Conservation (phyloP, 2,113 vertebrate species). For the Poeciliopsis turrubarensis region DNA sequence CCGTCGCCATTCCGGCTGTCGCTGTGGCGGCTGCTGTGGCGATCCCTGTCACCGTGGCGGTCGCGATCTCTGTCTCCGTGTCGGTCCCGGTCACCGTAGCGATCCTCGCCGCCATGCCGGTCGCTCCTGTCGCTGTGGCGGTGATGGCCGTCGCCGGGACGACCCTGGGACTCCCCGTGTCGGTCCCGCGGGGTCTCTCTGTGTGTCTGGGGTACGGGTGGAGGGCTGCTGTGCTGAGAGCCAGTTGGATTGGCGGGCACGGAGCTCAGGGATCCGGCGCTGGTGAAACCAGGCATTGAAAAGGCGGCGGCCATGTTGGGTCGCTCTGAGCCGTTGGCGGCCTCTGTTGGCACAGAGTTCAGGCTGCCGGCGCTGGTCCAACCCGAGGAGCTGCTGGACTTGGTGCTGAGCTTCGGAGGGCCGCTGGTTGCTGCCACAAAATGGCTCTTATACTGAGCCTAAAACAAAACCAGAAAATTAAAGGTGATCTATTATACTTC, state of each 20-base stretch:
- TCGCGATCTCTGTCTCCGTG: slow-evolving; percentile 72
- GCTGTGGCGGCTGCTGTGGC: slow-evolving; percentile 62
- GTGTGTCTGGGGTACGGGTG: slow-evolving; percentile 77
- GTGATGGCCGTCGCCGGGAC: slow-evolving; percentile 73
- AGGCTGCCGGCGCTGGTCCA: slow-evolving; percentile 98
- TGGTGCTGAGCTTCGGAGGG: slow-evolving; percentile 90
- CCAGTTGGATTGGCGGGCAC: slow-evolving; percentile 57
- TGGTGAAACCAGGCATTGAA: slow-evolving; percentile 73
- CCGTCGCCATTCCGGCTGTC: slow-evolving; percentile 69
- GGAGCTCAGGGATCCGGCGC: slow-evolving; percentile 76
- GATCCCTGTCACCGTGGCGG: slow-evolving; percentile 70
- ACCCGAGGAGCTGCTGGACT: slow-evolving; percentile 86
- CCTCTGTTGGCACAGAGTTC: slow-evolving; percentile 88
- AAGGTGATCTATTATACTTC: no score
- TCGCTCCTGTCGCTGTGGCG: slow-evolving; percentile 65
- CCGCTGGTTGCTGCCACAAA: slow-evolving; percentile 93
- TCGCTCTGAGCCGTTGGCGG: slow-evolving; percentile 64
- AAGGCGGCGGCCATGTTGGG: slow-evolving; percentile 26
- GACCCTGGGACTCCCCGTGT: slow-evolving; percentile 79
- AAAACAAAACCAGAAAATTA: background rate
- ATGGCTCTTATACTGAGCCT: slow-evolving; percentile 98
- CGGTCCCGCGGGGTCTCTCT: slow-evolving; percentile 74
- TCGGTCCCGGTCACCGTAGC: slow-evolving; percentile 68
- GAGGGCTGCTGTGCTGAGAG: slow-evolving; percentile 55
- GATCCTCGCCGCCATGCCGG: slow-evolving; percentile 67